Evolutionary conservation across 2,888 invertebrate genomes (phyloP).

Genomic region (Drosophila conformis): DNA sequence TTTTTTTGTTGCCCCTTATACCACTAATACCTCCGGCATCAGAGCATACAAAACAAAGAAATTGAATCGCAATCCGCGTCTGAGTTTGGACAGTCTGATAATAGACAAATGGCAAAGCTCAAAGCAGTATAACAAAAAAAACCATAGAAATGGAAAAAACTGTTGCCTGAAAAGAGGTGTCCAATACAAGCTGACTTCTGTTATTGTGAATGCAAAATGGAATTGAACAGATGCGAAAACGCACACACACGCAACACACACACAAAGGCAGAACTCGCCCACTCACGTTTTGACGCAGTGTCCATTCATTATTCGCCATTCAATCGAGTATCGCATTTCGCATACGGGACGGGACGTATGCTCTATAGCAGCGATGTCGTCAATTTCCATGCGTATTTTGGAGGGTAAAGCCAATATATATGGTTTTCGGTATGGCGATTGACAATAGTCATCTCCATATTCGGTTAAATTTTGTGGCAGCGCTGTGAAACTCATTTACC

Average conservation of each 20-base stretch:
- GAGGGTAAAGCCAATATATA: constrained; percentile 22
- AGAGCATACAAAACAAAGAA: constrained; percentile 37
- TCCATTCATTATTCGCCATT: constrained; percentile 70
- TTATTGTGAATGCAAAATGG: constrained; percentile 46
- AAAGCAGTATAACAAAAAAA: constrained; percentile 17
- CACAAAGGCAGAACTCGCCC: not conserved
- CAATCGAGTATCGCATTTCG: constrained; percentile 57
- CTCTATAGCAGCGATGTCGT: constrained; percentile 8
- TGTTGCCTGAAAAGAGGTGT: constrained; percentile 39
- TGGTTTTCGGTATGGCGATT: constrained; percentile 4
- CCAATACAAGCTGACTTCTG: constrained; percentile 24
- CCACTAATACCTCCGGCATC: not conserved
- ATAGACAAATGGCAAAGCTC: constrained; percentile 49
- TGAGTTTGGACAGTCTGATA: constrained; percentile 46
- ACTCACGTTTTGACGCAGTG: constrained; percentile 27
- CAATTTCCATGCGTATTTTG: constrained; percentile 48
- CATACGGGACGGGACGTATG: constrained; percentile 23
- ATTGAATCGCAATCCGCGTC: constrained; percentile 56
- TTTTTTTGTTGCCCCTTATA: not conserved
- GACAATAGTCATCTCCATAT: constrained; percentile 31
- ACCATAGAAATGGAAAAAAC: constrained; percentile 19
- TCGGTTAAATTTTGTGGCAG: constrained; percentile 46
- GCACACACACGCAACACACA: constrained; percentile 14
- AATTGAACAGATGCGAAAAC: constrained; percentile 46
- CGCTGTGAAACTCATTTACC: constrained; percentile 55